Base-by-base conservation (phyloP, 2,797 vertebrate species). In the Chelon labrosus region DNA sequence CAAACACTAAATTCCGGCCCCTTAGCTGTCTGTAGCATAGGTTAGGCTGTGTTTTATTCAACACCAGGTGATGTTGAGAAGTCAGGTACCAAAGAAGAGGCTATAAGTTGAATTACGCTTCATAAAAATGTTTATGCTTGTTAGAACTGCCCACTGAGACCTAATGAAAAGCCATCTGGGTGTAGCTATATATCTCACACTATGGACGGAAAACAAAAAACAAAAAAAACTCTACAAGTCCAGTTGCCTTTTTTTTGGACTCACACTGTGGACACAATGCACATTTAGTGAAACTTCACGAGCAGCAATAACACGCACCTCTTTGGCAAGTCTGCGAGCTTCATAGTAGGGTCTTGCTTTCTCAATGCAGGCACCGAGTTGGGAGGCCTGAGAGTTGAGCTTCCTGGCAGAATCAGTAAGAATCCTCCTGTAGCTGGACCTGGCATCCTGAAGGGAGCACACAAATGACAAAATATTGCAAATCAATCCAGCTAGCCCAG, bases 281-380 rank as follows among this genome's bases (percentile, higher is more conserved):
- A 35, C 16, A 47, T 13, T 47, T 20, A 57, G 16, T 11, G 7
- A 2, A 19, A n/a, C n/a, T 22, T 1, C 20, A 2, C 2, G 20
- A 22, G 41, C 41, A 56, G 38, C 27, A 14, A 14, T 9, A 57
- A 57, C 25, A 79, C 57, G 0, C 31, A 98, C 97, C 96, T 97
- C 97, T 85, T 97, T 98, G 60, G 97, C 96, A 4, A 96, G 90
- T 52, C 97, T 91, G 0, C 97, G 94, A 0, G 97, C 96, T 85
- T 98, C 97, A 9, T 97, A 98, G 84, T 98, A 98, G 0, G 97
- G 97, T 11, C 97, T 92, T 0, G 97, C 97, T 79, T 96, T 97
- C 68, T 97, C 96, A 0, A 98, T 97, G 87, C 96, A 97, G 59
- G 93, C 91, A 5, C 97, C 97, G 0, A 98, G 68, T 16, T 97